Evolutionary conservation across 2,888 invertebrate species (phyloP), one percentile per base, ranked within the genome.

Genomic region (Eristalis intricaria): DNA sequence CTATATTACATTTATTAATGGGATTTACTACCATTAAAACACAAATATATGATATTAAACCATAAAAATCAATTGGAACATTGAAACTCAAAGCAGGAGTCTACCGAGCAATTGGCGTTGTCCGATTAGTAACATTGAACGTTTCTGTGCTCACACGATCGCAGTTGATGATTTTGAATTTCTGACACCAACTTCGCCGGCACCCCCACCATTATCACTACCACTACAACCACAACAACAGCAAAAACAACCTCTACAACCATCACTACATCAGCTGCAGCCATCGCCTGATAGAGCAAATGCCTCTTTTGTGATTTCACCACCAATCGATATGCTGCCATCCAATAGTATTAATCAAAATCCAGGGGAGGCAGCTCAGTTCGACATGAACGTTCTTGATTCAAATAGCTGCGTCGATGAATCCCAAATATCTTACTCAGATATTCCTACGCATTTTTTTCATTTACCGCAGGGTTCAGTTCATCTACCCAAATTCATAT

Each of bases 81-180:
- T 68, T 61, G 43, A 76, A 74, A 23, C 43, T 63, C 66, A 71
- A 84, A 89, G 90, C 85, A 90, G 90, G 90, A 93, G 93, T 89
- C 91, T 93, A 89, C 91, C 93, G 89, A 91, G 91, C 85, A 91
- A 92, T 90, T 93, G 93, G 93, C 93, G 93, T 88, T 90, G 91
- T 79, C 90, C 91, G 29, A 90, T 92, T 88, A 91, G 91, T 84
- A 90, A 89, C 60, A 90, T 91, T 81, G 92, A 92, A 88, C 91
- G 90, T 63, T 91, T 91, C 84, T 92, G 93, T 77, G 93, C 93
- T 86, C 92, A 92, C 86, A 92, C 92, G 63, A 92, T 92, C 70
- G 92, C 92, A 90, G 92, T 92, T 83, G 92, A 92, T 84, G 92
- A 92, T 89, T 92, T 91, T 88, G 93, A 92, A 89, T 92, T 90